A percentile compares a stretch with the other conserved stretches of the same genome.
These are phyloP conservation scores for Micrasema longulum DNA, from an alignment of 1,140 invertebrate species.

Conservation along the genomic window DNA sequence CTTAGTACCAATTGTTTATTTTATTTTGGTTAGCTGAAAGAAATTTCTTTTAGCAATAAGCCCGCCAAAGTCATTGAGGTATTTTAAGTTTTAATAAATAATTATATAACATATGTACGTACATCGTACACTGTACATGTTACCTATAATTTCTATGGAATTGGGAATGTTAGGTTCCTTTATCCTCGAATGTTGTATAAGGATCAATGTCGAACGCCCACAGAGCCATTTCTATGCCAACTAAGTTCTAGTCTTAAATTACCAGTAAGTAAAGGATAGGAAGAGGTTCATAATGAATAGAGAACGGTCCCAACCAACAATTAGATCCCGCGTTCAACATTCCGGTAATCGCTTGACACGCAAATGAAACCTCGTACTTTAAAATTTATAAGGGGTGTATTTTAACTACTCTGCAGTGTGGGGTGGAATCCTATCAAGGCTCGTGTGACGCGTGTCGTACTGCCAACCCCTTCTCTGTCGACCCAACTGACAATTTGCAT, in stretches of 20 bases:
- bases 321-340: constrained; percentile 33
- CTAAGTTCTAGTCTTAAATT: background rate
- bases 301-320: constrained; percentile 8
- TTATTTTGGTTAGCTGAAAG: too few species aligned
- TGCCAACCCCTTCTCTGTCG: constrained; percentile 31
- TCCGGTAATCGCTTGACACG: constrained; percentile 35
- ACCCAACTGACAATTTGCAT: constrained; percentile 34
- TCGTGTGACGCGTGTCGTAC: constrained; percentile 30
- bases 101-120: too few species aligned
- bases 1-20: too few species aligned
- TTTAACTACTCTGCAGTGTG: constrained; percentile 21
- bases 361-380: constrained; percentile 37
- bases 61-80: too few species aligned
- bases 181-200: too few species aligned
- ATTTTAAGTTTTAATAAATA: too few species aligned
- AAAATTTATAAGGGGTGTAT: constrained; percentile 38
- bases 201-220: background rate
- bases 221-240: constrained; percentile 1
- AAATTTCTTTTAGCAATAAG: too few species aligned
- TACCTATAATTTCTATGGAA: too few species aligned
- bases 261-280: constrained; percentile 6
- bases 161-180: too few species aligned
- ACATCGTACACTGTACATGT: too few species aligned
- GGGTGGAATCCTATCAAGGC: constrained; percentile 27
- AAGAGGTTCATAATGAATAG: constrained; percentile 25